Conservation (phyloP, 2,888 invertebrate species). For the Pristionchus arcanus region DNA sequence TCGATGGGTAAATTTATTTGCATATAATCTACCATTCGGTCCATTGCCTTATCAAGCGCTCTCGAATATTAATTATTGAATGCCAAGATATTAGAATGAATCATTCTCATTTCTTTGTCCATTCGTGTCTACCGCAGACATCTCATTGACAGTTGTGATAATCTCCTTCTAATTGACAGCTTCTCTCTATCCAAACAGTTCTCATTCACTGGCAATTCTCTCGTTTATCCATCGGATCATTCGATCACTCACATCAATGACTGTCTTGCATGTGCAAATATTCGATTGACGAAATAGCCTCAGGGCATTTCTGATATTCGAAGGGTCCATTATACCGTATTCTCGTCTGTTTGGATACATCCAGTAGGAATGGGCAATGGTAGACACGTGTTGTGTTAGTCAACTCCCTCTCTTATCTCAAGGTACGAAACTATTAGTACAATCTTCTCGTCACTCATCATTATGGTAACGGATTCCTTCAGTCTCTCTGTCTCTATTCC, state of each 20-base stretch:
- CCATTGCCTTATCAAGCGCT: no score
- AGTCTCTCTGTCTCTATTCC: background rate
- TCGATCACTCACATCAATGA: slow-evolving; percentile 26
- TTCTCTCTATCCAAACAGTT: slow-evolving; percentile 6
- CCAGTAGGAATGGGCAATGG: background rate
- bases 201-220: background rate
- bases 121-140: background rate
- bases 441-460: background rate
- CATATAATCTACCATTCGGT: no score
- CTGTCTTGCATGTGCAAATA: background rate
- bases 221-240: slow-evolving; percentile 36
- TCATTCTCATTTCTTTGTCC: background rate
- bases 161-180: slow-evolving; percentile 20
- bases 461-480: slow-evolving; percentile 3
- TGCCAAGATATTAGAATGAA: background rate
- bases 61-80: background rate
- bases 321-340: background rate
- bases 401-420: slow-evolving; percentile 22
- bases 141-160: background rate
- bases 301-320: slow-evolving; percentile 1
- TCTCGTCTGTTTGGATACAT: background rate
- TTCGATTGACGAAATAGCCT: slow-evolving; percentile 28
- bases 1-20: background rate
- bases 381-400: background rate
- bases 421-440: background rate